Evolutionary conservation across 2,113 vertebrate genomes (phyloP).

Genomic region (Cavia aperea): DNA sequence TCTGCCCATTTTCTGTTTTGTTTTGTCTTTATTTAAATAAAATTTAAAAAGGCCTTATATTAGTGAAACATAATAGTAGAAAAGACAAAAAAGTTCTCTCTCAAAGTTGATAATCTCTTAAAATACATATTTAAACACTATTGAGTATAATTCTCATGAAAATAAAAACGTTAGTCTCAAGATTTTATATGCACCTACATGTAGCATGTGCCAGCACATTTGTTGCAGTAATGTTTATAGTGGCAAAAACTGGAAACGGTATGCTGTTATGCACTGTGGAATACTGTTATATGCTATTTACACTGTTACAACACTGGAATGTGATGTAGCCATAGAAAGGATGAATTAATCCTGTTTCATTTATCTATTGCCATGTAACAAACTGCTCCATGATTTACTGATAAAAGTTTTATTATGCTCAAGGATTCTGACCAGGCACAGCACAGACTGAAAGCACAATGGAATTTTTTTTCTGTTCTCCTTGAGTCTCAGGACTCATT

Average conservation of each 20-base stretch:
- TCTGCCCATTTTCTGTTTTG: too few relatives aligned
- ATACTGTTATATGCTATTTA: neutral
- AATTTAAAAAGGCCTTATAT: neutral
- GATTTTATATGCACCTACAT: neutral
- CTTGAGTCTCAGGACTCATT: neutral
- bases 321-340: neutral
- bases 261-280: neutral
- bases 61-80: neutral
- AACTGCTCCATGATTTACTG: neutral
- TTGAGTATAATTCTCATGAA: neutral
- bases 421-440: neutral
- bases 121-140: neutral
- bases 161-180: neutral
- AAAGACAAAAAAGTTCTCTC: neutral
- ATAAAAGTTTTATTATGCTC: neutral
- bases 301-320: neutral
- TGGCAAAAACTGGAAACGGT: neutral
- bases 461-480: neutral
- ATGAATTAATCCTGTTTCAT: neutral
- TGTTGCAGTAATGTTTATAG: neutral
- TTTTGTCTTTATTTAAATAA: too few relatives aligned
- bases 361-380: neutral
- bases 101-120: neutral
- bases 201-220: neutral
- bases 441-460: neutral